Evolutionary conservation across 1,140 invertebrate species (phyloP).

Genomic region (Triops longicaudatus): DNA sequence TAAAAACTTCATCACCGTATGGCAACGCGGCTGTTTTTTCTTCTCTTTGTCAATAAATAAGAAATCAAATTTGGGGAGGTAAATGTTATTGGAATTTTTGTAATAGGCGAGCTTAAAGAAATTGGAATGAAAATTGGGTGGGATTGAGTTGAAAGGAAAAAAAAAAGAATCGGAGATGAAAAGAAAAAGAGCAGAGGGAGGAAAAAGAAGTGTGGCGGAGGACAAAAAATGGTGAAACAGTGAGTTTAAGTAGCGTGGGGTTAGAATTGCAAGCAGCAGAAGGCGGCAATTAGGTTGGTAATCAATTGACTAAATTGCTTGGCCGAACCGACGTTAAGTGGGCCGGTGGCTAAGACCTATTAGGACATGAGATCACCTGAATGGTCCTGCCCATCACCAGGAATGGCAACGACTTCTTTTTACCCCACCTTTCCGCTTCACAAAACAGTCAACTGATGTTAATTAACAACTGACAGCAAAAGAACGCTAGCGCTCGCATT

Average conservation of each 20-base stretch:
- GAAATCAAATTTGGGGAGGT: not conserved
- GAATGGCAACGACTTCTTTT: not conserved
- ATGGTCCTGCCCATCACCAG: not conserved
- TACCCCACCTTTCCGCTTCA: not conserved
- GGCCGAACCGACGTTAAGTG: not conserved
- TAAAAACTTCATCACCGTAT: not conserved
- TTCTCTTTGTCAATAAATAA: not conserved
- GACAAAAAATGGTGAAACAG: not conserved
- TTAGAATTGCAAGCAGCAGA: not conserved
- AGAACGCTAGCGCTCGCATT: not conserved
- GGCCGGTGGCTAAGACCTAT: not conserved
- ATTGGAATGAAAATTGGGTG: not conserved
- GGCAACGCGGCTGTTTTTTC: not conserved
- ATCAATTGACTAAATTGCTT: constrained; percentile 4
- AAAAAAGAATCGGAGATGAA: not conserved
- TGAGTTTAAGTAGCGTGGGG: not conserved
- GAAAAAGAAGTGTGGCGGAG: not conserved
- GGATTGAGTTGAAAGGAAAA: not conserved
- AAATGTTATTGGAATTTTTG: not conserved
- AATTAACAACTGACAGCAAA: not conserved
- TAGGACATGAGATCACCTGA: constrained; percentile 11
- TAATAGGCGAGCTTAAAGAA: not conserved
- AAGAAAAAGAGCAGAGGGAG: not conserved
- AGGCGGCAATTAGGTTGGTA: not conserved
- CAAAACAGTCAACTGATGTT: constrained; percentile 9